These are phyloP conservation scores for Hypolimnas misippus DNA, from an alignment of 2,888 invertebrate species.

Conservation along the genomic window DNA sequence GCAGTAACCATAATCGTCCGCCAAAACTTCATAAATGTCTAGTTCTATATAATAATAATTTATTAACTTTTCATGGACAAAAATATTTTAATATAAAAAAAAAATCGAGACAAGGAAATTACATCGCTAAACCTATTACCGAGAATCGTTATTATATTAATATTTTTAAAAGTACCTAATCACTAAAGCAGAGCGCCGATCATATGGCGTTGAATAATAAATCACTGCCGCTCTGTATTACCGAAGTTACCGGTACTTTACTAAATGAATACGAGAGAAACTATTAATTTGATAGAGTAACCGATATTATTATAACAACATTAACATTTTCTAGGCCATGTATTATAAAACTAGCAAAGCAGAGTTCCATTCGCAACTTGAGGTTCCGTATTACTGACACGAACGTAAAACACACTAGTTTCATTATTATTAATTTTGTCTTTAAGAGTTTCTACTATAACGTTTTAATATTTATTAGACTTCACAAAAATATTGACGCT, in stretches of 20 bases:
- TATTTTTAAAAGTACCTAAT: slow-evolving; percentile 9
- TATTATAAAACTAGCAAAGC: slow-evolving; percentile 5
- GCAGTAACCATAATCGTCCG: too few relatives aligned
- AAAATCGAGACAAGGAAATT: not conserved
- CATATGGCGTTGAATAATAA: slow-evolving; percentile 34
- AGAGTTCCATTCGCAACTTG: too few relatives aligned
- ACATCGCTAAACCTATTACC: not conserved
- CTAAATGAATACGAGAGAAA: slow-evolving; percentile 32
- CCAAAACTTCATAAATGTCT: too few relatives aligned
- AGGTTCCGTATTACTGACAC: too few relatives aligned
- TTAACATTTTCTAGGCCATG: slow-evolving; percentile 23
- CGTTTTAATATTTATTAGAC: too few relatives aligned
- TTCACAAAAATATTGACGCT: too few relatives aligned
- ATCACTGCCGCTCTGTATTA: slow-evolving; percentile 38
- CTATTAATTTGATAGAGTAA: slow-evolving; percentile 65
- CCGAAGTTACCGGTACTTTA: slow-evolving; percentile 34
- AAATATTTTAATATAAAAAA: not conserved
- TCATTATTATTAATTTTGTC: too few relatives aligned
- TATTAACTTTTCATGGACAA: too few relatives aligned
- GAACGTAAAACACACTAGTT: too few relatives aligned
- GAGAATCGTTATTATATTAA: not conserved
- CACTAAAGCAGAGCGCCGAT: slow-evolving; percentile 3
- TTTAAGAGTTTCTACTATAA: too few relatives aligned
- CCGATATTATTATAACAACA: slow-evolving; percentile 51
- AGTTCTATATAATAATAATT: too few relatives aligned